These are phyloP conservation scores for Copidosoma aretas DNA, from an alignment of 2,888 invertebrate species.

Conservation along the genomic window DNA sequence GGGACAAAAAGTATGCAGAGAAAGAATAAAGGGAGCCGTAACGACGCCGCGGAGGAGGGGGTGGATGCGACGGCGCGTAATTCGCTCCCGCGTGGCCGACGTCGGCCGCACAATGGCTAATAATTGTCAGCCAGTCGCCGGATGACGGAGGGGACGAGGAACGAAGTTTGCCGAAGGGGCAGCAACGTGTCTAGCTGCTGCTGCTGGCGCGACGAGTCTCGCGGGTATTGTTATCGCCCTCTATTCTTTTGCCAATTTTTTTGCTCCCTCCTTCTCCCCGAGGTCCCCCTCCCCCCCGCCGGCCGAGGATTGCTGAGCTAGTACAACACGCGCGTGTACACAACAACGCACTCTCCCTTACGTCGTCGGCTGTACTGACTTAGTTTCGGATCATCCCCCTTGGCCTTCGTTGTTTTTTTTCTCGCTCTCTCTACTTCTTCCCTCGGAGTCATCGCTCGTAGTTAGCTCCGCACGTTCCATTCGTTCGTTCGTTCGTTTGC, in stretches of 20 bases:
- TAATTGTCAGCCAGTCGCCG: constrained; percentile 54
- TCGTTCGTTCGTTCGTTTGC: neutral
- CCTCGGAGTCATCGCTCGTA: neutral
- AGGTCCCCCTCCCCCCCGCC: neutral
- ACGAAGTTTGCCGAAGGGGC: constrained; percentile 55
- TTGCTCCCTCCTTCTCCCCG: constrained; percentile 16
- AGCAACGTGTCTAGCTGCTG: constrained; percentile 29
- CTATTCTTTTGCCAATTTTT: neutral
- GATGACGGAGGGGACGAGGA: constrained; percentile 46
- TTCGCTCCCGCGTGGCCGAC: constrained; percentile 23
- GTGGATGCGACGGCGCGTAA: constrained; percentile 19
- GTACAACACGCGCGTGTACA: neutral
- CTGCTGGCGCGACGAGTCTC: constrained; percentile 44
- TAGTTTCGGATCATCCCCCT: neutral
- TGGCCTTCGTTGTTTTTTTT: neutral
- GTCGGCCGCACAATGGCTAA: constrained; percentile 54
- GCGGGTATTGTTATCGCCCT: constrained; percentile 54
- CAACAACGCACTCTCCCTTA: neutral
- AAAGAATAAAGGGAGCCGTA: no score
- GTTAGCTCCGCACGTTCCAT: neutral
- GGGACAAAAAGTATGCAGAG: no score
- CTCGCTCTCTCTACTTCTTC: neutral
- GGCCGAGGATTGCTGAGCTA: neutral
- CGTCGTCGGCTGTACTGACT: neutral
- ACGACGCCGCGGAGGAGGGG: no score